These are phyloP conservation scores for Hiodon tergisus DNA, from an alignment of 2,113 vertebrate species.

Conservation along the genomic window DNA sequence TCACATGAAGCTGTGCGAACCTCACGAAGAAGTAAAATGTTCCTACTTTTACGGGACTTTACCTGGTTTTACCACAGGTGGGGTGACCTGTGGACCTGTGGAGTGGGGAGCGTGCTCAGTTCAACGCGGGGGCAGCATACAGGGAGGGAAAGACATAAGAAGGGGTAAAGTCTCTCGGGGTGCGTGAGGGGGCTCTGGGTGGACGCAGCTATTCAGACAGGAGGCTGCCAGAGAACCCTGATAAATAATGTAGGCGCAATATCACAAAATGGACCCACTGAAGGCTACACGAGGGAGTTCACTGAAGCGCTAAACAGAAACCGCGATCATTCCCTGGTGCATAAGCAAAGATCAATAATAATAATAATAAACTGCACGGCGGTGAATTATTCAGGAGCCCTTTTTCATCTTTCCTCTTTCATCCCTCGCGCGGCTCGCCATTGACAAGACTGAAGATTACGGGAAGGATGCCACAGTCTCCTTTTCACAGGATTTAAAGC, in stretches of 20 bases:
- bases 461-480: slow-evolving; percentile 1
- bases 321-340: slow-evolving; percentile 54
- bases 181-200: slow-evolving; percentile 6
- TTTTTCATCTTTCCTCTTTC: slow-evolving; percentile 38
- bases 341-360: slow-evolving; percentile 47
- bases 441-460: slow-evolving; percentile 23
- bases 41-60: no score
- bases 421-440: slow-evolving; percentile 44
- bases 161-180: no score
- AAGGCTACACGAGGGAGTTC: slow-evolving; percentile 43
- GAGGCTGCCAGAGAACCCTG: slow-evolving; percentile 49
- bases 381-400: slow-evolving; percentile 60
- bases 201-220: slow-evolving; percentile 30
- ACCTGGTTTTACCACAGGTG: no score
- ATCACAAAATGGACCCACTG: slow-evolving; percentile 57
- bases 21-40: no score
- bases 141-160: no score
- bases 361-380: slow-evolving; percentile 56
- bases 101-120: no score
- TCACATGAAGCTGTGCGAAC: no score
- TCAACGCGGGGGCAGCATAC: no score
- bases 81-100: no score
- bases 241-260: slow-evolving; percentile 72
- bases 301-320: slow-evolving; percentile 55
- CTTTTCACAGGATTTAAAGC: slow-evolving; percentile 8